phyloP scores from a whole-genome alignment of 2,113 vertebrate genomes.

The Atractosteus spatula region DNA sequence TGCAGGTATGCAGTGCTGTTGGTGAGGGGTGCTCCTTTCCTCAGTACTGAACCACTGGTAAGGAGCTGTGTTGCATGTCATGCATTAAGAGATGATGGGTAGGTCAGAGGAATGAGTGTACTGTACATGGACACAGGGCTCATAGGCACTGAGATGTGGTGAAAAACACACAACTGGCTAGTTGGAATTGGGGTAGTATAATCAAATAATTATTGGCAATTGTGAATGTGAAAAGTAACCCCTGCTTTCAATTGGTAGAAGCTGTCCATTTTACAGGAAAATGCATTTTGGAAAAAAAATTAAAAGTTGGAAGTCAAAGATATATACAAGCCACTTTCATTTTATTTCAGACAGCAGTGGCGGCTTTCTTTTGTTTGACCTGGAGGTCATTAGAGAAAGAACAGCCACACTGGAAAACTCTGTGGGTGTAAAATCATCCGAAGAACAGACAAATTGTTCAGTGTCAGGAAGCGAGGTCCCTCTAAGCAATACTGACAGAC shows the following conservation, averaged over 20 bases:
- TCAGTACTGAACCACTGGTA: too few species aligned
- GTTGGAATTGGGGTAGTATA: not conserved
- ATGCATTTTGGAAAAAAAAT: not conserved
- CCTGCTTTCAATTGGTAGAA: not conserved
- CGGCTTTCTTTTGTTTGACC: not conserved
- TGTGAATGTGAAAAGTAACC: not conserved
- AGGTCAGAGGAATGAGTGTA: too few species aligned
- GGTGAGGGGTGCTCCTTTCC: too few species aligned
- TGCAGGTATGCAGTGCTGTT: too few species aligned
- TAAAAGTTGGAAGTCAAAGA: not conserved
- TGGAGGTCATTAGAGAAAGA: not conserved
- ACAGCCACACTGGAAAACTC: not conserved
- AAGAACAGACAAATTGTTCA: not conserved
- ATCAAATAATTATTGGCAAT: not conserved
- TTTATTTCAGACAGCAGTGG: not conserved
- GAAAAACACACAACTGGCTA: not conserved
- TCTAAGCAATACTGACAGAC: constrained; percentile 13
- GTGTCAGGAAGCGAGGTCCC: not conserved
- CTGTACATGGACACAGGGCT: not conserved
- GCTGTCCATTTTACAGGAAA: not conserved
- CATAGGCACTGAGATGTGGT: not conserved
- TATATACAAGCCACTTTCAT: not conserved
- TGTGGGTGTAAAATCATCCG: not conserved
- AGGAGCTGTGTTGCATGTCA: not conserved
- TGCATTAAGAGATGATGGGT: not conserved